Evolutionary conservation across 1,140 invertebrate species (phyloP), one percentile per base, ranked within the genome.

Genomic region (Papilio helenus): DNA sequence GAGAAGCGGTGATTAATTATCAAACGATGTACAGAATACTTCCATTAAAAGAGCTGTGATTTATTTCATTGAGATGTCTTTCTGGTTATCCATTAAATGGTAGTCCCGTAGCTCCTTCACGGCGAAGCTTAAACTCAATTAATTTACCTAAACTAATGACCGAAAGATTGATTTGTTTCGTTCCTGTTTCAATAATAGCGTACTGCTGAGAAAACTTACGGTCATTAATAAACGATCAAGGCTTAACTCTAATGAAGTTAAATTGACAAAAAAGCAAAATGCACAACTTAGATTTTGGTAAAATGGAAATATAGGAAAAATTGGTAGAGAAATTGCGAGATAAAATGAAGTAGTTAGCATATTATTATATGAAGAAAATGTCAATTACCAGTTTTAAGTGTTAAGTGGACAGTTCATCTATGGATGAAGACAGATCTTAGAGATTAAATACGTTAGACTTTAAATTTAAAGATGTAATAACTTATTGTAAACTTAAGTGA

Each of bases 1-100:
- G 87, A 81, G 87, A 89, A 88, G 87, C 88, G 83, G 92, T 94
- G 93, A 94, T 94, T 94, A 93, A 94, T 94, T 92, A 89, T 85
- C 86, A 79, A 89, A 89, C 85, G 87, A 84, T 86, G 82, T 84
- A 81, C 84, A 84, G 86, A 86, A 89, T 87, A 88, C 82, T 85
- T 83, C 84, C 85, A 85, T 86, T 89, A 85, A 87, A 90, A 84
- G 82, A 84, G 78, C 80, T 42, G 85, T 90, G 88, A 93, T 93
- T 94, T 90, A 93, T 94, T 91, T 88, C 84, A 89, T 91, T 88
- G 83, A 88, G 84, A 87, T 83, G 83, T 88, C 85, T 90, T 87
- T 86, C 81, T 81, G 83, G 84, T 88, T 89, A 85, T 88, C 83
- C 83, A 84, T 89, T 87, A 85, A 84, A 80, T 81, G 76, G 82